Percentiles rank a stretch among this genome's conserved stretches.
These are phyloP conservation scores for Dolichomitus sp. DNA, from an alignment of 2,888 invertebrate genomes.

Conservation along the genomic window DNA sequence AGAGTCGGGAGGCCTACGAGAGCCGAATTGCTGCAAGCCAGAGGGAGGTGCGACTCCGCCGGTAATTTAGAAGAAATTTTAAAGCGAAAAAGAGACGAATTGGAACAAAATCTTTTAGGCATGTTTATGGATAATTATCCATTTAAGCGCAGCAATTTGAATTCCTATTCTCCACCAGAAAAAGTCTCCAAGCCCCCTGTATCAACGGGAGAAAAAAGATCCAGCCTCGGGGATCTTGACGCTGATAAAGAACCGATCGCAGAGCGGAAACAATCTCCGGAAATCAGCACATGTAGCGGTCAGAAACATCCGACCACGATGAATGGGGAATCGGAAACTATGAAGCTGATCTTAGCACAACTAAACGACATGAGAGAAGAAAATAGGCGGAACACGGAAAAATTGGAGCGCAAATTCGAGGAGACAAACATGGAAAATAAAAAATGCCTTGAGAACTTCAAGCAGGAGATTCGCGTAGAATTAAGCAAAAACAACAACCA, in stretches of 20 bases:
- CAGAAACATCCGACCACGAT: neutral
- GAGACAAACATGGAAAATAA: neutral
- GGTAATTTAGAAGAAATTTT: conserved; percentile 2
- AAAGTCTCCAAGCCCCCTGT: neutral
- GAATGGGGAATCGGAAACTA: neutral
- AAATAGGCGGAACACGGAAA: neutral
- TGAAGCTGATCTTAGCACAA: neutral
- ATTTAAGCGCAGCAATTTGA: conserved; percentile 1
- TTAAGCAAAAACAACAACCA: neutral
- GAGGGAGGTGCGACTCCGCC: neutral
- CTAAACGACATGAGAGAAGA: conserved; percentile 5
- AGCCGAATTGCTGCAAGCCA: neutral
- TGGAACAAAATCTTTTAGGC: neutral
- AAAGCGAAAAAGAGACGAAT: neutral
- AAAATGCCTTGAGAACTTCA: neutral
- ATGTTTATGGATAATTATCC: neutral
- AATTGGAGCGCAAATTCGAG: neutral
- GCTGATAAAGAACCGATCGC: neutral
- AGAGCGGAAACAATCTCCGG: neutral
- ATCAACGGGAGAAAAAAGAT: neutral
- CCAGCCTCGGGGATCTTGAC: neutral
- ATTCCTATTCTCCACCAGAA: neutral
- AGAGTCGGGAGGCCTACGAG: neutral
- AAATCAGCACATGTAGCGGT: neutral
- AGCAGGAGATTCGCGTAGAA: neutral